Percentiles rank a stretch among this genome's conserved stretches.
Conservation (phyloP, 2,888 invertebrate genomes). For the Metallyticus violacea region DNA sequence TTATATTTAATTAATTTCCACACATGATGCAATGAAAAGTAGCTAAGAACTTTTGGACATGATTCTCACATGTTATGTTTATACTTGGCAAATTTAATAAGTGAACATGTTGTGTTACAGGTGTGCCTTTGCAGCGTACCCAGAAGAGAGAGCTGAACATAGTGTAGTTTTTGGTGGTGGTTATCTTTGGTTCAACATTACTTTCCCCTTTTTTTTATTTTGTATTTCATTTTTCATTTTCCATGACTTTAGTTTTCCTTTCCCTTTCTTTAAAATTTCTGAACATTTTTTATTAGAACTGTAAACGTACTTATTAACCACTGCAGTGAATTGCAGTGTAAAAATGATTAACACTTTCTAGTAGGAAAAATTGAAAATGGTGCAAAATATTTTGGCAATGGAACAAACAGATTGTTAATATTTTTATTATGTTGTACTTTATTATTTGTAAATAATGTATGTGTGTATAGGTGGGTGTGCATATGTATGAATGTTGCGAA, state of each 20-base stretch:
- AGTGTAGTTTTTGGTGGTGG: constrained; percentile 21
- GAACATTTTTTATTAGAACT: constrained; percentile 11
- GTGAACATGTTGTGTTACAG: neutral
- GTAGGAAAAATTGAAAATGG: constrained; percentile 9
- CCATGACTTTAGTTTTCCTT: neutral
- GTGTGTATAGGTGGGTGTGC: constrained; percentile 17
- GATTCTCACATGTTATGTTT: too few relatives aligned
- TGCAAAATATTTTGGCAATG: constrained; percentile 21
- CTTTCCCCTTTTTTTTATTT: too few relatives aligned
- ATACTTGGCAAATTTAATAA: neutral
- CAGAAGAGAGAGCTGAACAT: neutral
- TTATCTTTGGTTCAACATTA: constrained; percentile 16
- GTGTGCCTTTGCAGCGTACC: neutral
- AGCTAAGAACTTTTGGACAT: too few relatives aligned
- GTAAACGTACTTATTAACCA: constrained; percentile 19
- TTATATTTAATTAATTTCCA: too few relatives aligned
- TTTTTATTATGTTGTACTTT: constrained; percentile 28
- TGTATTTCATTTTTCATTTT: neutral
- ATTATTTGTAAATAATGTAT: constrained; percentile 25
- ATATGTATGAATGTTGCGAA: constrained; percentile 13
- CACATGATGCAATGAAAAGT: too few relatives aligned
- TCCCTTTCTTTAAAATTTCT: neutral
- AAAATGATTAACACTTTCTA: neutral
- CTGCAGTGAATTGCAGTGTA: neutral
- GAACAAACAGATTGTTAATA: constrained; percentile 17